Percentiles rank a stretch among this genome's conserved stretches.
These are phyloP conservation scores for Marronus borbonicus DNA, from an alignment of 2,888 invertebrate species.

Conservation along the genomic window DNA sequence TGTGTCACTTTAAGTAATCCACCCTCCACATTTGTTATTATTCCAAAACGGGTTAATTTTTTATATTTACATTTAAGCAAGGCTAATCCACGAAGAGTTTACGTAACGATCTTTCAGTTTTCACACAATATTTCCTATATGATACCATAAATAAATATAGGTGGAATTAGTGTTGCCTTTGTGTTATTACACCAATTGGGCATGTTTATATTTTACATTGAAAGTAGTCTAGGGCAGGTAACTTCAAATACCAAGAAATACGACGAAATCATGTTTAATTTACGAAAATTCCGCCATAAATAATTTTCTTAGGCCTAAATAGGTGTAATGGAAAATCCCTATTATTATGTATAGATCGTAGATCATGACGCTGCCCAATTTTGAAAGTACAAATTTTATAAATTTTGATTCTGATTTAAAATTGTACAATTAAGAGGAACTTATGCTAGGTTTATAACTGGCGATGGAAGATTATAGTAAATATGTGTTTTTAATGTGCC, in stretches of 20 bases:
- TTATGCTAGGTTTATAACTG: not conserved
- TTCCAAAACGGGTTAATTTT: conserved; percentile 12
- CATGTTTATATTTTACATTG: not conserved
- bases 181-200: not conserved
- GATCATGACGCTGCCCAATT: not conserved
- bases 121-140: not conserved
- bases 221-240: not conserved
- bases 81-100: not conserved
- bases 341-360: not conserved
- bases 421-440: not conserved
- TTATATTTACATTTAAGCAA: not conserved
- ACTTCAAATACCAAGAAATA: not conserved
- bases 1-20: no score
- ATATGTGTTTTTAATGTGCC: no score
- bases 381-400: conserved; percentile 1
- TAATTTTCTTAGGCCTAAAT: not conserved
- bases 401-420: not conserved
- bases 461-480: not conserved
- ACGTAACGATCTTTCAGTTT: not conserved
- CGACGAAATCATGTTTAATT: not conserved
- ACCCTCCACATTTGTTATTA: not conserved
- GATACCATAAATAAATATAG: no score
- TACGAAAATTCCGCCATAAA: not conserved
- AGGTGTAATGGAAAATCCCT: not conserved
- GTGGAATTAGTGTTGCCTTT: no score